Conservation (phyloP, 2,888 invertebrate genomes). For the Diarsia mendica region DNA sequence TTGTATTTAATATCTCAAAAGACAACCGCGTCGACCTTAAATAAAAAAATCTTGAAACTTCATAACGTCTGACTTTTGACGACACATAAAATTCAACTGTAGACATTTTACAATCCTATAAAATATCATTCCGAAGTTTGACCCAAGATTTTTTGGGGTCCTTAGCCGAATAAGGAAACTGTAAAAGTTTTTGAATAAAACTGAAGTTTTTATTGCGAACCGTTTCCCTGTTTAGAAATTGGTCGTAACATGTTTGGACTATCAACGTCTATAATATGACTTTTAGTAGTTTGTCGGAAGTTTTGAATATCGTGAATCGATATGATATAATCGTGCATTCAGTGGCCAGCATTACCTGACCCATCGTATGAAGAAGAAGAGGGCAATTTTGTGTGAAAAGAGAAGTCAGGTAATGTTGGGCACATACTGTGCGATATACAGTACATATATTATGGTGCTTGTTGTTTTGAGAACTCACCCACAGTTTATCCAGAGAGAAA, state of each 20-base stretch:
- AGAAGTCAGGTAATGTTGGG: no score
- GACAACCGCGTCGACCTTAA: slow-evolving; percentile 26
- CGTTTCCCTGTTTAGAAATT: slow-evolving; percentile 18
- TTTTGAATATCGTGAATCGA: neutral
- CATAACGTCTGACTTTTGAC: slow-evolving; percentile 50
- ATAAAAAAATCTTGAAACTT: slow-evolving; percentile 43
- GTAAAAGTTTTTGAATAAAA: slow-evolving; percentile 44
- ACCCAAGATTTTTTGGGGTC: slow-evolving; percentile 29
- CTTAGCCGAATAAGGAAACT: slow-evolving; percentile 17
- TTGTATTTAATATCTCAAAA: slow-evolving; percentile 21
- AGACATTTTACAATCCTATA: slow-evolving; percentile 60
- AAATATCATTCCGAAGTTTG: slow-evolving; percentile 57
- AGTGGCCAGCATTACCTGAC: no score
- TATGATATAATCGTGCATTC: neutral
- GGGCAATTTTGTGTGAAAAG: no score
- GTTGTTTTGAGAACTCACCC: no score
- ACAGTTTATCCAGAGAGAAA: no score
- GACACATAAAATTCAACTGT: slow-evolving; percentile 62
- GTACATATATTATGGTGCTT: no score
- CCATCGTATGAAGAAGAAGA: no score
- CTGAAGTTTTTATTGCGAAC: slow-evolving; percentile 34
- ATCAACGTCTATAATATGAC: neutral
- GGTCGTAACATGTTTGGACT: slow-evolving; percentile 17
- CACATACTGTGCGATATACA: no score
- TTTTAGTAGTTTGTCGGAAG: neutral